Percentiles rank a stretch among this genome's conserved stretches.
Evolutionary conservation across 2,113 vertebrate species (phyloP).

Genomic region (Catharus minimus): DNA sequence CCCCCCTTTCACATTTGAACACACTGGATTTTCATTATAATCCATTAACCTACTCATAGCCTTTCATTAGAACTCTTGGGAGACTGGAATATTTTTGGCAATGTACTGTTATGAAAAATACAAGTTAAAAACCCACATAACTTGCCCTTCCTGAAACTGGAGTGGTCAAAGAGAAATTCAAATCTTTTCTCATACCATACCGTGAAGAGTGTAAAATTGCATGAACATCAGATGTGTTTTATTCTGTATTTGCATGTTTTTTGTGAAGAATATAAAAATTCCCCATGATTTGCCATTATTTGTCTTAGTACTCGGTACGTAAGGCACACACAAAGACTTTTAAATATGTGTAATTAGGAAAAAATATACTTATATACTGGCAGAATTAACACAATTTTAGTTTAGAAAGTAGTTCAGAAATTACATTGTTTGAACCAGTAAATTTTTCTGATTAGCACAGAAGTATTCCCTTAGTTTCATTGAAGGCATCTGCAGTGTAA

Average conservation of each 20-base stretch:
- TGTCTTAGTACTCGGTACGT: background rate
- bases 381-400: background rate
- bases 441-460: background rate
- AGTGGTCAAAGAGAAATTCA: background rate
- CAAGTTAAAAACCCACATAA: background rate
- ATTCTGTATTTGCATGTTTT: background rate
- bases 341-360: background rate
- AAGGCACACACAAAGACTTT: background rate
- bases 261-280: background rate
- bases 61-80: constrained; percentile 57
- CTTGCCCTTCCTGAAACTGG: background rate
- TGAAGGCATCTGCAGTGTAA: background rate
- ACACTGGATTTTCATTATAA: constrained; percentile 40
- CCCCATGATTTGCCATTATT: background rate
- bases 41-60: constrained; percentile 43
- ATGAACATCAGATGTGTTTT: background rate
- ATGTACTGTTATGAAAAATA: constrained; percentile 28
- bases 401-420: background rate
- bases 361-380: background rate
- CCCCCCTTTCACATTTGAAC: constrained; percentile 32
- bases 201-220: background rate
- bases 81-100: constrained; percentile 51
- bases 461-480: background rate
- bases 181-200: background rate
- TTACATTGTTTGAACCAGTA: accelerated